phyloP scores from a whole-genome alignment of 2,113 vertebrate species.

The Furnarius figulus region DNA sequence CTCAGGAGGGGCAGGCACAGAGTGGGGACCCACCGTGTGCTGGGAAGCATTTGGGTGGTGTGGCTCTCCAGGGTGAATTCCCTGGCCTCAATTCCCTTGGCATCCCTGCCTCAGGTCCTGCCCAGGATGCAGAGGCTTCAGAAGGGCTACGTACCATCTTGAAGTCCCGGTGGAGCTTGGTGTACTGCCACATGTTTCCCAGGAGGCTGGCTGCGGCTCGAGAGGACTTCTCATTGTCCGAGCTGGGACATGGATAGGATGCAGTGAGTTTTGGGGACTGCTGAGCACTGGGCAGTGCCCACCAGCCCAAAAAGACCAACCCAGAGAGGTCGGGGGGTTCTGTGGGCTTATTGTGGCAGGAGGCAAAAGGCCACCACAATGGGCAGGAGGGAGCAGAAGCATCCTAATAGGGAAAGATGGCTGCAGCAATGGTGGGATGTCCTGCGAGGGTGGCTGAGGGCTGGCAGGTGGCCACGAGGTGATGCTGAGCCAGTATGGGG shows the following conservation, averaged over 20 bases:
- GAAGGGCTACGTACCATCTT: conserved; percentile 71
- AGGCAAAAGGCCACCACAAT: accelerated
- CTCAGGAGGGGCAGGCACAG: accelerated
- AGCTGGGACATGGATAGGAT: conserved; percentile 53
- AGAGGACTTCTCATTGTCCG: conserved; percentile 78
- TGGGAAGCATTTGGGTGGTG: neutral
- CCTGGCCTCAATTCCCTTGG: neutral
- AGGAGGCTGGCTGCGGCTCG: conserved; percentile 87
- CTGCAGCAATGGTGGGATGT: accelerated
- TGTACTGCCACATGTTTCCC: conserved; percentile 94
- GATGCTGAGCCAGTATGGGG: neutral
- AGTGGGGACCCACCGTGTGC: accelerated
- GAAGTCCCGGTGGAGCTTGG: conserved; percentile 88
- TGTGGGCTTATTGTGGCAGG: accelerated
- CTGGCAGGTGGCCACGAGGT: neutral
- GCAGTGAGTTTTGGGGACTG: neutral
- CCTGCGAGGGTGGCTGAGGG: neutral
- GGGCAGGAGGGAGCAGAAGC: neutral
- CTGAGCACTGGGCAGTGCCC: neutral
- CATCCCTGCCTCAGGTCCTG: neutral
- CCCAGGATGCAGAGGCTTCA: neutral
- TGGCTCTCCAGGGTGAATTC: neutral
- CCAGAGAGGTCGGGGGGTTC: accelerated
- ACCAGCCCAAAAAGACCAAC: neutral
- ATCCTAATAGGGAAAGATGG: neutral